Conservation (phyloP, 2,888 invertebrate species). For the Nasonia oneida region DNA sequence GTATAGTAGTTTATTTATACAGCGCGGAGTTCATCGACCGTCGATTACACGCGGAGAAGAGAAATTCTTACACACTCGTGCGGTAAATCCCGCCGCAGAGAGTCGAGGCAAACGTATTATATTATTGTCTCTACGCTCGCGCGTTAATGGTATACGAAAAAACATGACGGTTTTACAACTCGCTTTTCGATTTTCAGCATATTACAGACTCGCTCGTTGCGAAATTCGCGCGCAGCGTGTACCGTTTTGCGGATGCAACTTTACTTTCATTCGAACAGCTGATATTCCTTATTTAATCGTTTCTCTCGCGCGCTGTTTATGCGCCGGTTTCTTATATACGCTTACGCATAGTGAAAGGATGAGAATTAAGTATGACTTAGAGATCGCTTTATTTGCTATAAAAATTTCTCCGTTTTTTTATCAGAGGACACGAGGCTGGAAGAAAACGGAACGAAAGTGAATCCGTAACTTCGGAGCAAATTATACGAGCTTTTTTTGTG, state of each 20-base stretch:
- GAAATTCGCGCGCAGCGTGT: background rate
- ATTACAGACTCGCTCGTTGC: background rate
- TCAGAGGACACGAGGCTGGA: background rate
- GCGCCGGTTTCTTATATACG: background rate
- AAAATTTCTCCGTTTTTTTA: background rate
- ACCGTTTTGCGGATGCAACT: background rate
- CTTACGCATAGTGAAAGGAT: background rate
- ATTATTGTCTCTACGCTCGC: background rate
- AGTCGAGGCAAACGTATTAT: too few relatives aligned
- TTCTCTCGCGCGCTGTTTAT: background rate
- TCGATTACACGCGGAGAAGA: conserved; percentile 15
- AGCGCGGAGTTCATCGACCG: conserved; percentile 31
- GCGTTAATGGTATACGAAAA: background rate
- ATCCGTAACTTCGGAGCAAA: background rate
- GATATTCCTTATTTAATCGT: conserved; percentile 20
- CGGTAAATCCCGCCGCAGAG: background rate
- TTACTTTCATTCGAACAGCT: conserved; percentile 12
- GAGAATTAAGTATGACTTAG: background rate
- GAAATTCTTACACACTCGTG: background rate
- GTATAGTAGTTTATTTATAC: background rate
- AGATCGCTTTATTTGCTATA: background rate
- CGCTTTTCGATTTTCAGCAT: background rate
- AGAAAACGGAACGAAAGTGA: background rate
- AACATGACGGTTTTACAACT: background rate
- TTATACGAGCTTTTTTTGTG: background rate